These are phyloP conservation scores for Ligdia adustata DNA, from an alignment of 2,888 invertebrate species.

Conservation along the genomic window DNA sequence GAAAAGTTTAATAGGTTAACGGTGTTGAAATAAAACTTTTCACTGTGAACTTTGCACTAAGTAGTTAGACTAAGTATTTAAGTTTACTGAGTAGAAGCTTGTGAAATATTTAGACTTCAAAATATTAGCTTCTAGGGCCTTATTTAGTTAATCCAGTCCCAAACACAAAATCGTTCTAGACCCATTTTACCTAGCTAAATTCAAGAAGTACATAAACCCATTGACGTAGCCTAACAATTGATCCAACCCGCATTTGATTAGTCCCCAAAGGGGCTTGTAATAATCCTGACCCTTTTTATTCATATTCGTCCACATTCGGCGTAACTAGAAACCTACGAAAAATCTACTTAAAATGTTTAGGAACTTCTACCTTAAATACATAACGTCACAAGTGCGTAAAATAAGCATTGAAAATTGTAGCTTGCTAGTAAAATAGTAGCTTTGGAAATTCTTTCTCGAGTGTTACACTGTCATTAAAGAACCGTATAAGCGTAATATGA, in stretches of 20 bases:
- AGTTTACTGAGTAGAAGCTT: too few relatives aligned
- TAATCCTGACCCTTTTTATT: slow-evolving; percentile 21
- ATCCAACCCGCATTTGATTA: slow-evolving; percentile 15
- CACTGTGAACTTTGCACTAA: too few relatives aligned
- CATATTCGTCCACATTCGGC: slow-evolving; percentile 20
- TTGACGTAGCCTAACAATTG: slow-evolving; percentile 5
- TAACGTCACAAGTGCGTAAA: not conserved
- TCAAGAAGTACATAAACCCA: not conserved
- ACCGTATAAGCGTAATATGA: slow-evolving; percentile 20
- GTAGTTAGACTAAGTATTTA: too few relatives aligned
- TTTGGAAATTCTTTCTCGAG: slow-evolving; percentile 7
- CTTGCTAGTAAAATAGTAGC: not conserved
- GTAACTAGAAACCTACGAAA: slow-evolving; percentile 26
- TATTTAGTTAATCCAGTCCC: too few relatives aligned
- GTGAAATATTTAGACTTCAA: too few relatives aligned
- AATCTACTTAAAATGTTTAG: slow-evolving; percentile 16
- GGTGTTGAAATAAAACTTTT: not conserved
- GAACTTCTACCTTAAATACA: slow-evolving; percentile 9
- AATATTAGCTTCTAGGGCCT: too few relatives aligned
- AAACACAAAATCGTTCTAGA: too few relatives aligned
- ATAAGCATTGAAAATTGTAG: not conserved
- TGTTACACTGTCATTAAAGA: slow-evolving; percentile 6
- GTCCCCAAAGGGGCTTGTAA: slow-evolving; percentile 14
- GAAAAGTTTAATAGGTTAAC: not conserved
- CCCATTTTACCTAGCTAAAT: not conserved